Base-by-base conservation (phyloP, 2,797 vertebrate species). In the Merluccius polli region DNA sequence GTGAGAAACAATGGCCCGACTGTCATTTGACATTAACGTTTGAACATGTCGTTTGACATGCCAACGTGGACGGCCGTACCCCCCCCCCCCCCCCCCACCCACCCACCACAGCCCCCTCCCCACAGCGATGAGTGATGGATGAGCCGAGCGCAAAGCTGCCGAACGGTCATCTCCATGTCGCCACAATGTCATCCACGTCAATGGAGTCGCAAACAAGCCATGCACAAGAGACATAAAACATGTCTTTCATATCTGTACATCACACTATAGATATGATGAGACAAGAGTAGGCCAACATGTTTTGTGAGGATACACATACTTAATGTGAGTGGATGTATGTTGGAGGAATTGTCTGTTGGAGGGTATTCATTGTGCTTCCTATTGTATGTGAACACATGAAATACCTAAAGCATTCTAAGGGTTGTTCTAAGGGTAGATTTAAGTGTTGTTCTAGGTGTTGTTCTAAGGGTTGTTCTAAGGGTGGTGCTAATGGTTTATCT, bases 11-110 rank as follows among this genome's bases (percentile, higher is more conserved):
- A 16, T 30, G 13, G 33, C 38, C 67, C n/a, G 8, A 59, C 32
- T 68, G 15, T 63, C 71, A 71, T 35, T 59, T 67, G 77, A 71
- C 63, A 68, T 84, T 8, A 29, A 75, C 76, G n/a, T n/a, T n/a
- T n/a, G n/a, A n/a, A n/a, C n/a, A n/a, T n/a, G n/a, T n/a, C n/a
- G n/a, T n/a, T n/a, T n/a, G n/a, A n/a, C n/a, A n/a, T n/a, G 38
- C 24, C 3, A 30, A 48, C 36, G 27, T 41, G 71, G 73, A 27
- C 30, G 9, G 30, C 41, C 36, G 32, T 2, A 2, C 27, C 1
- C 31, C 76, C 74, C 41, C 52, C 52, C 21, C 48, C 21, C 52
- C 52, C 21, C 52, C 44, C 1, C 44, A 16, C 44, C 44, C 41
- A 9, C 41, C 16, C 16, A 38, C 33, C 33, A 35, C 33, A 3